Evolutionary conservation across 2,888 invertebrate genomes (phyloP).

Genomic region (Xylocampa areola): DNA sequence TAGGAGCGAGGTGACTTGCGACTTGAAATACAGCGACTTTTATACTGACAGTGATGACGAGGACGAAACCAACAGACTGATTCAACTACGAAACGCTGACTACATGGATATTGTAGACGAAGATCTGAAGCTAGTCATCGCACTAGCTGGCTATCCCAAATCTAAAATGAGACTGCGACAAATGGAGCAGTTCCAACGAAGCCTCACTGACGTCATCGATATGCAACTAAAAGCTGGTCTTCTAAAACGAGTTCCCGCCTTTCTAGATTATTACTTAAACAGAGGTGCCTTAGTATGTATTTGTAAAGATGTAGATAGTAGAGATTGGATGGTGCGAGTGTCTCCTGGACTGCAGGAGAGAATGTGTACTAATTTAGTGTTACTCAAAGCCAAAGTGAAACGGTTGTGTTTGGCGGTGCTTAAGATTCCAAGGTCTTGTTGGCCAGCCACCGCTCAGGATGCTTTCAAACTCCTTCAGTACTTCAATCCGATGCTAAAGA

Average conservation of each 20-base stretch:
- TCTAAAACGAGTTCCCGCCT: slow-evolving; percentile 74
- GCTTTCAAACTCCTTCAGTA: slow-evolving; percentile 83
- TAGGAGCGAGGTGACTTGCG: slow-evolving; percentile 70
- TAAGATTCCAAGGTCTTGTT: slow-evolving; percentile 76
- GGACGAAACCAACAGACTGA: slow-evolving; percentile 80
- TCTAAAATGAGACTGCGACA: slow-evolving; percentile 78
- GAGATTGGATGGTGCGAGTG: slow-evolving; percentile 82
- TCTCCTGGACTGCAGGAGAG: slow-evolving; percentile 82
- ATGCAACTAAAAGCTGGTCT: slow-evolving; percentile 81
- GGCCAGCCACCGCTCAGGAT: slow-evolving; percentile 80
- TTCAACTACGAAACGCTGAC: slow-evolving; percentile 76
- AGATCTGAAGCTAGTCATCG: slow-evolving; percentile 76
- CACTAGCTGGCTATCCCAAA: slow-evolving; percentile 81
- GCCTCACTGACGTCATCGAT: slow-evolving; percentile 77
- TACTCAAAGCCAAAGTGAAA: slow-evolving; percentile 78
- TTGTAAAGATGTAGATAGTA: slow-evolving; percentile 79
- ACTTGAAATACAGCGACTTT: slow-evolving; percentile 76
- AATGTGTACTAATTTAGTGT: slow-evolving; percentile 76
- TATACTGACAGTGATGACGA: slow-evolving; percentile 77
- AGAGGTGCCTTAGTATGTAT: slow-evolving; percentile 83
- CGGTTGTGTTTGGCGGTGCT: slow-evolving; percentile 78
- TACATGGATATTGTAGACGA: slow-evolving; percentile 81
- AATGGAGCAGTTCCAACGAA: slow-evolving; percentile 78
- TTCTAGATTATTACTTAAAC: slow-evolving; percentile 82
- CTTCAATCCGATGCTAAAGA: slow-evolving; percentile 81